Conservation (phyloP, 2,888 invertebrate genomes). For the Panzeria rudis region DNA sequence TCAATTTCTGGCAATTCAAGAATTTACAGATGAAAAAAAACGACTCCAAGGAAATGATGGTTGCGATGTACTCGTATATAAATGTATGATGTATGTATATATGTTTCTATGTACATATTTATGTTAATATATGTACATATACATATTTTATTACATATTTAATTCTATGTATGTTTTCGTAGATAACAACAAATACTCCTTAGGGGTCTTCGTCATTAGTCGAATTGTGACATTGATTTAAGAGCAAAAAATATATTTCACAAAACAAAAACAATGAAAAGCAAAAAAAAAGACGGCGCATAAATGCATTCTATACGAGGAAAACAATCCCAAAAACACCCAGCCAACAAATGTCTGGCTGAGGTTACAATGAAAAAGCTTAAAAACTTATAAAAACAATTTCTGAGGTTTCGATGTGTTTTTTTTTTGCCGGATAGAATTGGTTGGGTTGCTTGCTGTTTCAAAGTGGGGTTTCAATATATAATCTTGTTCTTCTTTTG, state of each 20-base stretch:
- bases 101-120: neutral
- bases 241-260: constrained; percentile 18
- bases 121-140: neutral
- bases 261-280: constrained; percentile 26
- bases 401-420: constrained; percentile 38
- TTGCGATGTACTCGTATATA: neutral
- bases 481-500: neutral
- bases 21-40: neutral
- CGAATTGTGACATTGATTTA: constrained; percentile 70
- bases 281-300: constrained; percentile 49
- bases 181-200: constrained; percentile 67
- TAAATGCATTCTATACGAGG: constrained; percentile 42
- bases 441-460: constrained; percentile 7
- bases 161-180: neutral
- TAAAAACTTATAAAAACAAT: constrained; percentile 39
- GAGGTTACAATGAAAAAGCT: constrained; percentile 52
- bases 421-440: neutral
- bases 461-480: constrained; percentile 32
- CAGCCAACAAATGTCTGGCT: constrained; percentile 71
- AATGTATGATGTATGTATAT: neutral
- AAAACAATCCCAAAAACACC: constrained; percentile 50
- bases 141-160: neutral
- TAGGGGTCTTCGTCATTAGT: constrained; percentile 58
- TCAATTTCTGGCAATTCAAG: constrained; percentile 8
- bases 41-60: constrained; percentile 4